Percentiles rank a stretch among this genome's conserved stretches.
Conservation (phyloP, 2,113 vertebrate species). For the Shinisaurus crocodilurus region DNA sequence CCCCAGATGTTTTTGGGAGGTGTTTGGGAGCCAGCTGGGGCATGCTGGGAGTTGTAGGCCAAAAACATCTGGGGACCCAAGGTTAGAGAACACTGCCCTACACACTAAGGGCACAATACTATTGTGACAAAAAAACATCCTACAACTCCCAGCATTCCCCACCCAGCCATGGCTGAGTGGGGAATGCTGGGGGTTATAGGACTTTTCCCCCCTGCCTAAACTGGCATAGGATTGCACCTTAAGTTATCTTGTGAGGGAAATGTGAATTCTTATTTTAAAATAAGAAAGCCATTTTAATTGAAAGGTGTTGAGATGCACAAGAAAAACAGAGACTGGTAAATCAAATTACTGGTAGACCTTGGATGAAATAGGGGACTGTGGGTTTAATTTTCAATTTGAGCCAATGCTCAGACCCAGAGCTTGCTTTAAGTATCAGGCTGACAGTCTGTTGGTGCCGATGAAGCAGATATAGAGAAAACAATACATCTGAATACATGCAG, state of each 20-base stretch:
- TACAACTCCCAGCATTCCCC: no score
- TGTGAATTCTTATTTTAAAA: neutral
- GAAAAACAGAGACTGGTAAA: neutral
- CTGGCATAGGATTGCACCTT: no score
- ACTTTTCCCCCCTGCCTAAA: no score
- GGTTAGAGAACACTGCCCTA: no score
- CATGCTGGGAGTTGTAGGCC: no score
- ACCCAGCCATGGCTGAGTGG: neutral
- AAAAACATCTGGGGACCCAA: no score
- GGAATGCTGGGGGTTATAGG: no score
- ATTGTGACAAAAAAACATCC: no score
- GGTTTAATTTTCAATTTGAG: neutral
- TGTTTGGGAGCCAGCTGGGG: no score
- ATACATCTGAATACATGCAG: neutral
- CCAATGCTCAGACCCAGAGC: neutral
- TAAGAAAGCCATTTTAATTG: neutral
- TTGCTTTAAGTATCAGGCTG: neutral
- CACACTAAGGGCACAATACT: neutral
- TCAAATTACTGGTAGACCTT: neutral
- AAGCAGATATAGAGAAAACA: neutral
- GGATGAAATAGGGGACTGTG: neutral
- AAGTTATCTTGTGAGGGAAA: neutral
- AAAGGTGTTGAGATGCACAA: neutral
- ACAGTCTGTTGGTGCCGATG: no score
- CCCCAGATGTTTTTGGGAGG: no score